These are phyloP conservation scores for Cristatella mucedo DNA, from an alignment of 2,888 invertebrate species.

Conservation along the genomic window DNA sequence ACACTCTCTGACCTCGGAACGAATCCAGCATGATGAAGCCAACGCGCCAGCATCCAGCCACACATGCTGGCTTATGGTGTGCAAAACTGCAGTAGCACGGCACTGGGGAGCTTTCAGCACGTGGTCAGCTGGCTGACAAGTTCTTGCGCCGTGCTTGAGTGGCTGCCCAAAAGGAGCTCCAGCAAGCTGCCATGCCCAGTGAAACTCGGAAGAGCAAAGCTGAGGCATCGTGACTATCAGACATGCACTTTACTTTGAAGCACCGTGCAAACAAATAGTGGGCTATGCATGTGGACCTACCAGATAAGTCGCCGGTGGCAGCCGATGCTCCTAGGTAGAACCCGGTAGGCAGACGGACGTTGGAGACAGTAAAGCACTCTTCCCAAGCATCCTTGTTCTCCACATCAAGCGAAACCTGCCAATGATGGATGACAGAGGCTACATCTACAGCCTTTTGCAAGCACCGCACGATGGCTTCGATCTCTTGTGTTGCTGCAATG, in stretches of 20 bases:
- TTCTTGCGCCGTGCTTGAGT: too few species aligned
- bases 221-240: slow-evolving; percentile 2
- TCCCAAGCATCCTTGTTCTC: slow-evolving; percentile 84
- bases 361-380: slow-evolving; percentile 72
- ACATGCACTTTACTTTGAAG: neutral
- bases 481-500: neutral
- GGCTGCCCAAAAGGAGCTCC: neutral
- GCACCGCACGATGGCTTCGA: too few species aligned
- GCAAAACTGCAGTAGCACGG: too few species aligned
- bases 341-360: slow-evolving; percentile 78
- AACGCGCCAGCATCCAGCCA: too few species aligned
- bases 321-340: slow-evolving; percentile 87
- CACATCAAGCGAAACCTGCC: slow-evolving; percentile 71
- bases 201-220: neutral
- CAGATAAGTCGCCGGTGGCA: slow-evolving; percentile 77
- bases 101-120: too few species aligned
- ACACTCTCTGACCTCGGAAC: too few species aligned
- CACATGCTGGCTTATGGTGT: too few species aligned
- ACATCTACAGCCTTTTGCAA: too few species aligned
- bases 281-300: slow-evolving; percentile 19
- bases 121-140: too few species aligned
- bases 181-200: neutral
- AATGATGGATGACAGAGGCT: slow-evolving; percentile 16
- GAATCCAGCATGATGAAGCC: too few species aligned
- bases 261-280: neutral